phyloP scores from a whole-genome alignment of 2,113 vertebrate species.

The Polyodon spathula region DNA sequence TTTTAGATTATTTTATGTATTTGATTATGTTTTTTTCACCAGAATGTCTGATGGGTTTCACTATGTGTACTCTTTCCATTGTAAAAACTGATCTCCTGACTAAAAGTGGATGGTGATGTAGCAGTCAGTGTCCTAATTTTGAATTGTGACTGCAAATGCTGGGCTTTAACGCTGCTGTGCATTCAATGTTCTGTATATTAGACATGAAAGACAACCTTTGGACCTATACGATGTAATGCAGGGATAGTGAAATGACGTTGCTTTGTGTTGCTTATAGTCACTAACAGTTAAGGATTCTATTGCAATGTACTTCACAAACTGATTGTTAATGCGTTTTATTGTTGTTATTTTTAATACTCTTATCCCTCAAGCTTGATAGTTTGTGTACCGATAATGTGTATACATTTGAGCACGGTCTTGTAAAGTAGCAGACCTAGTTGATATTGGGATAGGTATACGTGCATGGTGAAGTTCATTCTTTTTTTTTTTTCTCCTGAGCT shows the following conservation, averaged over 20 bases:
- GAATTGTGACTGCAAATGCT: too few species aligned
- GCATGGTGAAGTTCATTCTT: slow-evolving; percentile 38
- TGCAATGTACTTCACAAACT: too few species aligned
- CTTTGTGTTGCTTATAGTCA: too few species aligned
- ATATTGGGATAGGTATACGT: slow-evolving; percentile 40
- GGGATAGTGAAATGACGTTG: neutral
- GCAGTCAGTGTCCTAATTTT: too few species aligned
- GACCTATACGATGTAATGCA: neutral
- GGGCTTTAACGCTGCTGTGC: neutral
- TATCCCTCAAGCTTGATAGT: neutral
- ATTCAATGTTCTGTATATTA: neutral
- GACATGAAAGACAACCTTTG: neutral
- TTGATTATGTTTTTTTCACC: slow-evolving; percentile 43
- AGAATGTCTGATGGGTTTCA: slow-evolving; percentile 38
- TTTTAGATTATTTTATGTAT: slow-evolving; percentile 19
- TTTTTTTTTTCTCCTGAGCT: slow-evolving; percentile 25
- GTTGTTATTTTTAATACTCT: neutral
- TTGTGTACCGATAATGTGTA: slow-evolving; percentile 8
- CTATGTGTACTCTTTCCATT: neutral
- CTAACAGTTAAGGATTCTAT: too few species aligned
- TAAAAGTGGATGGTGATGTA: too few species aligned
- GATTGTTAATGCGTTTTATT: neutral
- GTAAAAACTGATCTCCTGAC: neutral
- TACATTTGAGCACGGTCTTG: slow-evolving; percentile 14
- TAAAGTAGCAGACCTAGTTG: slow-evolving; percentile 15